phyloP scores from a whole-genome alignment of 92 coral and sea anemone genomes.

The Scolanthus callimorphus region DNA sequence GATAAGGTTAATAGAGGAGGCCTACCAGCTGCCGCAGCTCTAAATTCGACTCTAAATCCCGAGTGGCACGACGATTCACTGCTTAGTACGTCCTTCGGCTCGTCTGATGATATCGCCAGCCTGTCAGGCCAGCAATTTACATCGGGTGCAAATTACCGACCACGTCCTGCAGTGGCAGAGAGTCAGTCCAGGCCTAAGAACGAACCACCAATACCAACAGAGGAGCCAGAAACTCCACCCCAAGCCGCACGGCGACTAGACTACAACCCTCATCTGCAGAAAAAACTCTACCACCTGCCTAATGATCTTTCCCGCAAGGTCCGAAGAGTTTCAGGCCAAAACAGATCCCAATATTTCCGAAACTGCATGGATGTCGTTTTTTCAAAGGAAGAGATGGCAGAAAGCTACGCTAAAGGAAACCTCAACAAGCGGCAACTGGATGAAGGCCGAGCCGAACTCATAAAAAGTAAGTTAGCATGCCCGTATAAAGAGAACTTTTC shows the following conservation, averaged over 20 bases:
- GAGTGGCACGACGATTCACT: neutral
- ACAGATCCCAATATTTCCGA: too few species aligned
- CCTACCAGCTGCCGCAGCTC: neutral
- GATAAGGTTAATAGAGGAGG: neutral
- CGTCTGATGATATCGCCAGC: neutral
- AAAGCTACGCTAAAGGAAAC: neutral
- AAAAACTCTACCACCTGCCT: neutral
- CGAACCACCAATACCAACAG: neutral
- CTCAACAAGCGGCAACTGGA: neutral
- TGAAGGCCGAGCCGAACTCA: neutral
- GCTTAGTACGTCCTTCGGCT: neutral
- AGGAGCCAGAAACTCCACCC: neutral
- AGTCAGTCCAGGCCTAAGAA: neutral
- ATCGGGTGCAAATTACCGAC: neutral
- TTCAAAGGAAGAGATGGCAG: neutral
- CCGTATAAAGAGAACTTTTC: too few species aligned
- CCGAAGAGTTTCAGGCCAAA: too few species aligned
- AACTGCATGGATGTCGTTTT: neutral
- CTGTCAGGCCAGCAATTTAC: too few species aligned
- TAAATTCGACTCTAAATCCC: neutral
- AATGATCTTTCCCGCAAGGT: too few species aligned
- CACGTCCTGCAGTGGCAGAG: neutral
- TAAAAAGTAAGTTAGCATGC: neutral
- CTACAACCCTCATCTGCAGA: neutral
- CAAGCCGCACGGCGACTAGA: neutral